Conservation (phyloP, 1,140 invertebrate species). For the Pseudomyrmex flavicornis region DNA sequence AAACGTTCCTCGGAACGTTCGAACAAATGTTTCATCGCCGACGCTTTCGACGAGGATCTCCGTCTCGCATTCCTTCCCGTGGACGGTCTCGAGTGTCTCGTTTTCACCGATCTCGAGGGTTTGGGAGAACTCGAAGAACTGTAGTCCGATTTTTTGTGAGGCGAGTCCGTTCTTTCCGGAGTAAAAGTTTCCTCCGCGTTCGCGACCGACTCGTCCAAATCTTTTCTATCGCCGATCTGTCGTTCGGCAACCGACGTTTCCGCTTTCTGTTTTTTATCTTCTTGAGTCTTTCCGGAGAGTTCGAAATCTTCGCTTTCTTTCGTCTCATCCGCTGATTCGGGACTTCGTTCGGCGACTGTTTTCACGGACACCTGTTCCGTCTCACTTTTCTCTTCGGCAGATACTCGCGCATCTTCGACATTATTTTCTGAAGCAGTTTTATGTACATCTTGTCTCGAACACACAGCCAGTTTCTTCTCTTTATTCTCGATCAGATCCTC, state of each 20-base stretch:
- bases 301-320: neutral
- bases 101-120: conserved; percentile 58
- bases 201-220: conserved; percentile 55
- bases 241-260: neutral
- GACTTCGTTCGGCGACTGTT: conserved; percentile 3
- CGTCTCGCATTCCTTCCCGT: conserved; percentile 72
- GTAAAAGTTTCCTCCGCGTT: conserved; percentile 34
- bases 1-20: conserved; percentile 82
- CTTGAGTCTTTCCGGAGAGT: neutral
- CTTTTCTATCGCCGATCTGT: conserved; percentile 54
- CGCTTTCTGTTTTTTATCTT: neutral
- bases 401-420: conserved; percentile 19
- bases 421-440: neutral
- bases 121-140: conserved; percentile 79
- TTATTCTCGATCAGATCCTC: neutral
- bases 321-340: conserved; percentile 63
- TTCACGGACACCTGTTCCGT: conserved; percentile 6
- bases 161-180: conserved; percentile 23
- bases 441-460: conserved; percentile 23
- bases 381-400: neutral
- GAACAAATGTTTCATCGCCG: conserved; percentile 69
- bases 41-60: conserved; percentile 53
- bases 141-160: neutral
- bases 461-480: neutral
- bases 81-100: conserved; percentile 75